phyloP scores from a whole-genome alignment of 2,888 invertebrate genomes.

The Oligia latruncula region DNA sequence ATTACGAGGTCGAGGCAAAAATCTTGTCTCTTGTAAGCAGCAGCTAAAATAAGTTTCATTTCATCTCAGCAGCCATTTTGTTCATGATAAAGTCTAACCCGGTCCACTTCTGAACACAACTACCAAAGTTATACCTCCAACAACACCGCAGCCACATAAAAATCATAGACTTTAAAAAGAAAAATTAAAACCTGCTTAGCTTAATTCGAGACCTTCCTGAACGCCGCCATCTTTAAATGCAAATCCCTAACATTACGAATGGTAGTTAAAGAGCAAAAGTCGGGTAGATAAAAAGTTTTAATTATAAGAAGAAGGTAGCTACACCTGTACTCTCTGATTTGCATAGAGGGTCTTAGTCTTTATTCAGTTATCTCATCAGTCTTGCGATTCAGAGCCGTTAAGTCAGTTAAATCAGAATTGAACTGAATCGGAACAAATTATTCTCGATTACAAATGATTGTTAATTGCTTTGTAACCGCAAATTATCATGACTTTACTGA shows the following conservation, averaged over 20 bases:
- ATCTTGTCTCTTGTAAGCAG: too few species aligned
- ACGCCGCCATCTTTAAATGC: slow-evolving; percentile 57
- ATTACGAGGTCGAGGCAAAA: too few species aligned
- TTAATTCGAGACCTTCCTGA: slow-evolving; percentile 38
- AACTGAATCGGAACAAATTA: background rate
- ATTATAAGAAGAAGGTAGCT: slow-evolving; percentile 64
- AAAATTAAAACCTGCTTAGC: slow-evolving; percentile 33
- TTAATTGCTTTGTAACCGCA: background rate
- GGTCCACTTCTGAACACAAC: too few species aligned
- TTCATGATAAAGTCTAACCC: too few species aligned
- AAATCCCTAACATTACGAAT: slow-evolving; percentile 57
- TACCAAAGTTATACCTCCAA: background rate
- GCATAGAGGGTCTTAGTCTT: slow-evolving; percentile 38
- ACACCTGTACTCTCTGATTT: slow-evolving; percentile 70
- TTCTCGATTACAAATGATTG: background rate
- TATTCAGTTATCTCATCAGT: slow-evolving; percentile 21
- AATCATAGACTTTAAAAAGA: slow-evolving; percentile 12
- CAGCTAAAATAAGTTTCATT: too few species aligned
- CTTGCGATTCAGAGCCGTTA: background rate
- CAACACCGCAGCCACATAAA: background rate
- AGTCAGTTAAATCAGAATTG: background rate
- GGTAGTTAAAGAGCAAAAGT: slow-evolving; percentile 58
- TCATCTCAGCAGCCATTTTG: too few species aligned
- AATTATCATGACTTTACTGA: background rate
- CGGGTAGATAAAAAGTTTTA: slow-evolving; percentile 71